Evolutionary conservation across 2,888 invertebrate genomes (phyloP).

Genomic region (Ophioninae sp.): DNA sequence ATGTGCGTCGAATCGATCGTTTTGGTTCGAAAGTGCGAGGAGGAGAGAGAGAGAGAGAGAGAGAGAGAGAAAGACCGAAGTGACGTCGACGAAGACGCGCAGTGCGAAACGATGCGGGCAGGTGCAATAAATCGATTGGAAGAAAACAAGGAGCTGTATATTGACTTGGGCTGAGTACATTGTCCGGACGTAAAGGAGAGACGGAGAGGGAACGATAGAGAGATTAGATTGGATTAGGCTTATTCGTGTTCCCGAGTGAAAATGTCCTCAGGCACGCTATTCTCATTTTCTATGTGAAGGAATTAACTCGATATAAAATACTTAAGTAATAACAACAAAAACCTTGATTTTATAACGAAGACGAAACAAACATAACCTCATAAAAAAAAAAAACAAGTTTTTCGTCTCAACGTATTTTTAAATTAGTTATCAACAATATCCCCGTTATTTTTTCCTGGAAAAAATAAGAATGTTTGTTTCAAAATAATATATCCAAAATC

Average conservation of each 20-base stretch:
- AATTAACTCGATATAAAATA: not conserved
- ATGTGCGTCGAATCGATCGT: not conserved
- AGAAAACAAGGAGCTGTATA: slow-evolving; percentile 1
- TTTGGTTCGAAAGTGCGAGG: not conserved
- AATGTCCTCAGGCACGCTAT: not conserved
- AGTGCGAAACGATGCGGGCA: not conserved
- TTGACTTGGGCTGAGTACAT: not conserved
- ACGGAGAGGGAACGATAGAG: not conserved
- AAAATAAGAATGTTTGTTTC: no score
- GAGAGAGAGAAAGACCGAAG: not conserved
- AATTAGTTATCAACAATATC: no score
- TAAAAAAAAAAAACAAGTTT: not conserved
- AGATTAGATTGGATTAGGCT: not conserved
- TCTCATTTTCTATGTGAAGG: not conserved
- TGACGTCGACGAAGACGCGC: not conserved
- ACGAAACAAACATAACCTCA: not conserved
- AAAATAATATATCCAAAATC: no score
- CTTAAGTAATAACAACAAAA: not conserved
- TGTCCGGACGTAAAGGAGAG: not conserved
- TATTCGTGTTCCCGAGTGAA: not conserved
- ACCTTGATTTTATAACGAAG: not conserved
- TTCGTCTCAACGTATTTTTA: no score
- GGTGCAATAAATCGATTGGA: slow-evolving; percentile 7
- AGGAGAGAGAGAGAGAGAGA: not conserved
- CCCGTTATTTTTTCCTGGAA: no score